These are phyloP conservation scores for Caenorhabditis zanzibari DNA, from an alignment of 2,888 invertebrate genomes.

Conservation along the genomic window DNA sequence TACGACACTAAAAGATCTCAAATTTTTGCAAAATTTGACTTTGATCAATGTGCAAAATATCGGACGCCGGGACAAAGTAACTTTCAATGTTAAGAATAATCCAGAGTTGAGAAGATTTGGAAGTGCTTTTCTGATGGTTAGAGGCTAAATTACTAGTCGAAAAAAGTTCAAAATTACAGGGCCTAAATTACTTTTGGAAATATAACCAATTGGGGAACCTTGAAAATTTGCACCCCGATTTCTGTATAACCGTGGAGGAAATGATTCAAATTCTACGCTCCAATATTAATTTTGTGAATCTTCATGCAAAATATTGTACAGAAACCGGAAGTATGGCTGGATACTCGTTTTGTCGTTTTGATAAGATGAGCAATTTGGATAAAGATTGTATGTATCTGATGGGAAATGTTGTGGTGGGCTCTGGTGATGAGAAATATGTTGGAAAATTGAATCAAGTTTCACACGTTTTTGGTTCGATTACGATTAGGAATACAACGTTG, in stretches of 20 bases:
- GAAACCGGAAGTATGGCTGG: not conserved
- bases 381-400: not conserved
- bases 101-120: not conserved
- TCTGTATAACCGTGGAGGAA: constrained; percentile 2
- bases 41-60: too few relatives aligned
- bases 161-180: not conserved
- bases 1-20: too few relatives aligned
- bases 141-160: not conserved
- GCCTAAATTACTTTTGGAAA: not conserved
- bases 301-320: constrained; percentile 7
- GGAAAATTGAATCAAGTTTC: not conserved
- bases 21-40: too few relatives aligned
- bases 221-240: constrained; percentile 5
- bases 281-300: not conserved
- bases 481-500: not conserved
- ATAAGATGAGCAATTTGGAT: not conserved
- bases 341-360: not conserved
- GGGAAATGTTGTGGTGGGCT: not conserved
- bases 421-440: constrained; percentile 10
- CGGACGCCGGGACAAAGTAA: not conserved
- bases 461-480: not conserved
- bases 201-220: not conserved
- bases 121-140: not conserved
- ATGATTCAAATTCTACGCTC: not conserved
- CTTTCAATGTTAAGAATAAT: not conserved